These are phyloP conservation scores for Hystrix cristata DNA, from an alignment of 2,113 vertebrate species.

Conservation along the genomic window DNA sequence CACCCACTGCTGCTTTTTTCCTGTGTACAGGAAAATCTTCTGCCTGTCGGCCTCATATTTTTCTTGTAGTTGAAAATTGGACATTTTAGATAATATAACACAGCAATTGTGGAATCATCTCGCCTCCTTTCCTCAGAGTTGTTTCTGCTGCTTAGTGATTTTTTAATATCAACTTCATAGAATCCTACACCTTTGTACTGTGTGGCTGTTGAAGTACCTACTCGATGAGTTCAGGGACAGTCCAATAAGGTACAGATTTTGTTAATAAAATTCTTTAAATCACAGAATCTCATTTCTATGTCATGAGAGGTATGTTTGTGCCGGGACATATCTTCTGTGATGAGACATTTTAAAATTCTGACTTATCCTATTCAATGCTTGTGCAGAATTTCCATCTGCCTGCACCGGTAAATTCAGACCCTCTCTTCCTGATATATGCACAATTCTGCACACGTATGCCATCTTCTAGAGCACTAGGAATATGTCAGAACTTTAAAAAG, in stretches of 20 bases:
- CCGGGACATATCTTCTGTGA: not conserved
- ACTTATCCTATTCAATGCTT: not conserved
- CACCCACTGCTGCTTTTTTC: not conserved
- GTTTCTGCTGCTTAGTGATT: not conserved
- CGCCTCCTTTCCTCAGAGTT: too few relatives aligned
- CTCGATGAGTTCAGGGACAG: not conserved
- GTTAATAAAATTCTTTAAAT: not conserved
- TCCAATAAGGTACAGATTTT: not conserved
- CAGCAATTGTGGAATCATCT: not conserved
- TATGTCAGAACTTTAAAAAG: not conserved
- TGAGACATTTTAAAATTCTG: not conserved
- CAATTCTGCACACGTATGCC: not conserved
- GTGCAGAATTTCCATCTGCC: not conserved
- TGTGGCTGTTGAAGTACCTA: not conserved
- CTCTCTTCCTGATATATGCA: not conserved
- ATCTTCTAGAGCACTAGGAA: not conserved
- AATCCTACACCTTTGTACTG: not conserved
- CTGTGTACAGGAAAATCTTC: not conserved
- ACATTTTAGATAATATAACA: not conserved
- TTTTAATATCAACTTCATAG: not conserved
- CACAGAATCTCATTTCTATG: not conserved
- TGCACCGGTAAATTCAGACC: not conserved
- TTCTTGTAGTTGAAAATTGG: not conserved
- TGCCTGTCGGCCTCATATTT: not conserved
- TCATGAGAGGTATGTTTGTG: not conserved